phyloP scores from a whole-genome alignment of 2,797 vertebrate species.

The Linurgus olivaceus region DNA sequence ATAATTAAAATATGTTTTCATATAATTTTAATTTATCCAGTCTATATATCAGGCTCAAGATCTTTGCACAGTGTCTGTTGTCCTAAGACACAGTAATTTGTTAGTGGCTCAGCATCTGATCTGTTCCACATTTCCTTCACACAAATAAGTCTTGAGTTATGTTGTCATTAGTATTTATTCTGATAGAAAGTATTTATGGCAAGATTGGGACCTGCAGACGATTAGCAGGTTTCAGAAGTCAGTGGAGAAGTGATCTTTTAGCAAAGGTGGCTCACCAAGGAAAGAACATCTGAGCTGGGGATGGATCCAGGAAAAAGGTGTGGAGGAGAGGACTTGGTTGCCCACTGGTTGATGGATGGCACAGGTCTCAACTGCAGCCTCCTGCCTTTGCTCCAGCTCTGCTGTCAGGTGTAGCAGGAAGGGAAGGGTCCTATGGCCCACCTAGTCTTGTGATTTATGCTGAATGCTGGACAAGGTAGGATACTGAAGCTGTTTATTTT shows the following conservation, averaged over 20 bases:
- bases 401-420: background rate
- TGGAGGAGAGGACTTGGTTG: background rate
- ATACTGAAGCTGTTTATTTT: background rate
- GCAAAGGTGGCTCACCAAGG: background rate
- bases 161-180: constrained; percentile 36
- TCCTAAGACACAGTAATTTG: background rate
- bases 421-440: background rate
- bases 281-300: background rate
- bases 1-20: background rate
- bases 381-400: background rate
- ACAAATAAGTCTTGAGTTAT: background rate
- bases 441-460: background rate
- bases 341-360: background rate
- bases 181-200: background rate
- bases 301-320: background rate
- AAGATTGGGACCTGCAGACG: background rate
- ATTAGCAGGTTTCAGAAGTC: background rate
- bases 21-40: background rate
- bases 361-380: background rate
- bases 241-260: background rate
- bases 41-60: background rate
- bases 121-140: background rate
- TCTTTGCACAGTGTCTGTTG: background rate
- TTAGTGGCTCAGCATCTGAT: background rate
- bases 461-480: background rate